Base-by-base conservation (phyloP, 1,140 invertebrate genomes). In the Aradophagus sp. region DNA sequence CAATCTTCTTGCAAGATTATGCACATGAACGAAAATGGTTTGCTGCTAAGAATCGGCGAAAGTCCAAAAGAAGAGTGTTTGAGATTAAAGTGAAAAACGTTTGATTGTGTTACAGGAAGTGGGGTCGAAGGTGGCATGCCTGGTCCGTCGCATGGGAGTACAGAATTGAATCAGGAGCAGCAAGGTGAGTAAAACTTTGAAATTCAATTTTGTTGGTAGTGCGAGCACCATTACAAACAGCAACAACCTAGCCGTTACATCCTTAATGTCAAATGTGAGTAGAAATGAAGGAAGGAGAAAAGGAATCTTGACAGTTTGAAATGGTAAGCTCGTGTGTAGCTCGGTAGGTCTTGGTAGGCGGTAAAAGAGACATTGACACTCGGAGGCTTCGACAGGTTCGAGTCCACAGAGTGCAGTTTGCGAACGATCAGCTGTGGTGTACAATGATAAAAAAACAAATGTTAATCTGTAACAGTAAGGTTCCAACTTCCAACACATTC, bases 211-310 rank as follows among this genome's bases (percentile, higher is more conserved):
- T 68, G 50, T 79, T 80, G 76, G 82, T 84, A 84, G 83, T 85
- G 81, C 84, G 83, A 85, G 84, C 84, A 85, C 84, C 84, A 85
- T 85, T 85, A 84, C 84, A 85, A 85, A 85, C 84, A 85, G 84
- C 84, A 85, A 85, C 84, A 85, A 85, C 84, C 84, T 85, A 85
- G 84, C 81, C 84, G 80, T 85, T 83, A 82, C 79, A 82, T 85
- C 82, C 82, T 77, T 82, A 80, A 77, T 81, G 76, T 77, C 47
- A 78, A 81, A 85, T 83, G 78, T 81, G 81, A 85, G 78, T 83
- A 82, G 76, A 82, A 75, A 78, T n/a, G 67, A 77, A 76, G 73
- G 79, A 77, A 78, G 77, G 73, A 78, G 68, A 80, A 80, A n/a
- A 78, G 75, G 75, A 77, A 79, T 77, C 79, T 79, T 84, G 75